These are phyloP conservation scores for Phortica magna DNA, from an alignment of 2,888 invertebrate genomes.

Conservation along the genomic window DNA sequence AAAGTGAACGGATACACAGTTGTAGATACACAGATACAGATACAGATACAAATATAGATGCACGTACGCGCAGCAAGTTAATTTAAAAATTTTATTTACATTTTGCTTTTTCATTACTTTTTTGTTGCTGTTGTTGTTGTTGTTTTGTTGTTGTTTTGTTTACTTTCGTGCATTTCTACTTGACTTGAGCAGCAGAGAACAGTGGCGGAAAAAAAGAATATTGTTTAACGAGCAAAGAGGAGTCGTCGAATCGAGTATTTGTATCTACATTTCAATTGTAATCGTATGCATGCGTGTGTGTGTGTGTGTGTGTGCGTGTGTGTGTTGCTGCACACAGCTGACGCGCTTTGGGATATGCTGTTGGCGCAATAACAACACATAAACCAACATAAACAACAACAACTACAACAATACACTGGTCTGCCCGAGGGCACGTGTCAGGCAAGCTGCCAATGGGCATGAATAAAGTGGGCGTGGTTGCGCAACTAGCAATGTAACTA, in stretches of 20 bases:
- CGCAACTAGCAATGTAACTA: neutral
- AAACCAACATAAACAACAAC: neutral
- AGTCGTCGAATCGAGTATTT: neutral
- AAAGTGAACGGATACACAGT: conserved; percentile 11
- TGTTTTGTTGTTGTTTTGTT: neutral
- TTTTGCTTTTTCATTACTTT: conserved; percentile 46
- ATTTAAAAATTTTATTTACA: conserved; percentile 67
- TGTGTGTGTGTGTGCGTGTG: neutral
- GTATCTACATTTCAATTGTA: conserved; percentile 4
- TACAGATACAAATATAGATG: conserved; percentile 28
- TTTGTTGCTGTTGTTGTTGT: conserved; percentile 14
- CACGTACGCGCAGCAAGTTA: conserved; percentile 64
- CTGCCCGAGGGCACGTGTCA: conserved; percentile 3
- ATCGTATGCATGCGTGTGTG: conserved; percentile 10
- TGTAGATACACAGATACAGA: neutral
- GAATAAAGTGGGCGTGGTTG: neutral
- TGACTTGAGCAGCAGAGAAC: neutral
- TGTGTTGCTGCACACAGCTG: conserved; percentile 32
- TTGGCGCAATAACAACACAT: neutral
- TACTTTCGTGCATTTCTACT: neutral
- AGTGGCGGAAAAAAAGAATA: neutral
- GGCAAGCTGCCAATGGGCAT: neutral
- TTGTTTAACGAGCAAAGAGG: neutral
- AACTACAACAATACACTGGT: neutral
- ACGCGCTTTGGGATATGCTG: conserved; percentile 38